Base-by-base conservation (phyloP, 1,140 invertebrate species). In the Oscheius sp. region DNA sequence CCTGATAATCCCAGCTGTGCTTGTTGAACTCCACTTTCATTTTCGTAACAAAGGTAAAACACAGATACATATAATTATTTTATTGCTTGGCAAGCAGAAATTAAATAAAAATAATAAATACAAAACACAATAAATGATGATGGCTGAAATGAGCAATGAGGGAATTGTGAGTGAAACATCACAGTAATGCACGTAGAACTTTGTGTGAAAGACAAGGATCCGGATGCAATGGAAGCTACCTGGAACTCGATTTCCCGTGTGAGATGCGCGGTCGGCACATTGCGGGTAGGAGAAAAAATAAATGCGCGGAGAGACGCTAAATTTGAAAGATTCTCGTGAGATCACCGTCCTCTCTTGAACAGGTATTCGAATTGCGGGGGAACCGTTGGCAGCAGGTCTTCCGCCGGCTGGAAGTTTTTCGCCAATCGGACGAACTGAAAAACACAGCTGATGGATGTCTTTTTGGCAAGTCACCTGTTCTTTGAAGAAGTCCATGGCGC, bases 351-450 rank as follows among this genome's bases (percentile, higher is more conserved):
- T 18, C 32, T 75, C 49, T 63, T 74, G 72, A 83, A 80, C 31
- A 83, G 76, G 65, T 84, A 84, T 46, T 83, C 81, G 10, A 83
- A 72, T 76, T 83, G 83, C 26, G 81, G 81, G 36, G 81, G 81
- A 45, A 83, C 66, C 58, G 81, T 83, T 13, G 84, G 70, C n/a
- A 73, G 42, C 31, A 74, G 72, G 62, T 74, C 75, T 42, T 74
- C 42, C 20, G 83, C 83, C 29, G 82, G 81, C 63, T 83, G 76
- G 79, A 82, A 83, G 49, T 83, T 83, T 45, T 83, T 82, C 3
- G 79, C 77, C 63, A 83, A 63, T 73, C 83, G 83, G 23, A 80
- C 73, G 42, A 83, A 83, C 82, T 82, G 73, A 76, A 84, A 32
- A n/a, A n/a, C n/a, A n/a, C n/a, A n/a, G n/a, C n/a, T n/a, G n/a